Evolutionary conservation across 2,797 vertebrate species (phyloP).

Genomic region (Phyllotis vaccarum): DNA sequence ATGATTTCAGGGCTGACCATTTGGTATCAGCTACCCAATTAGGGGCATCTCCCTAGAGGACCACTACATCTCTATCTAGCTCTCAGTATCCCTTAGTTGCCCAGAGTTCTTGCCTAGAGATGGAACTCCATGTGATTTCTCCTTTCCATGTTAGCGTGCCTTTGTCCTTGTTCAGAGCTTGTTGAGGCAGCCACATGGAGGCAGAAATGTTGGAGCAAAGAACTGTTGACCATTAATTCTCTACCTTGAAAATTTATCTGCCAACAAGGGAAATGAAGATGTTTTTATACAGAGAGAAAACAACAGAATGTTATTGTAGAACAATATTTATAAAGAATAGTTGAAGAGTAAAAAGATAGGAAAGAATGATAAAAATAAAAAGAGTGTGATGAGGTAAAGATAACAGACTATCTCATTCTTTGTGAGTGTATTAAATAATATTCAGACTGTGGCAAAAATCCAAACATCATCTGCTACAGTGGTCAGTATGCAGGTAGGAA

Average conservation of each 20-base stretch:
- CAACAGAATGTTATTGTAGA: background rate
- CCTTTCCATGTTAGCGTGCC: background rate
- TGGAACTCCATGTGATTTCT: background rate
- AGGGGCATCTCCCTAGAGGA: background rate
- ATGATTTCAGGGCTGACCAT: background rate
- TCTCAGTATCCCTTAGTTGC: background rate
- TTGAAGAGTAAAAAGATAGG: background rate
- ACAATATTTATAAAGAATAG: background rate
- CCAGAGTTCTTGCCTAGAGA: background rate
- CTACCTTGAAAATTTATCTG: background rate
- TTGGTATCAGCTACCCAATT: background rate
- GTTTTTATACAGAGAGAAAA: background rate
- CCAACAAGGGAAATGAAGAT: slow-evolving; percentile 17
- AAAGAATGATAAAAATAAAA: background rate
- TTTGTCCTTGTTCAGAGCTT: background rate
- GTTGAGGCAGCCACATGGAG: background rate
- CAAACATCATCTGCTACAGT: background rate
- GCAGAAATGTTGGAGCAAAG: background rate
- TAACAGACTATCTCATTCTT: background rate
- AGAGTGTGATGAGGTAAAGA: background rate
- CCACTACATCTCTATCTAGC: background rate
- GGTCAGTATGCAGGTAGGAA: background rate
- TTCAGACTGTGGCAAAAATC: background rate
- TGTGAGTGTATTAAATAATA: background rate
- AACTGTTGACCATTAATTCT: background rate